Evolutionary conservation across 2,888 invertebrate genomes (phyloP).

Genomic region (Coleophora flavipennella): DNA sequence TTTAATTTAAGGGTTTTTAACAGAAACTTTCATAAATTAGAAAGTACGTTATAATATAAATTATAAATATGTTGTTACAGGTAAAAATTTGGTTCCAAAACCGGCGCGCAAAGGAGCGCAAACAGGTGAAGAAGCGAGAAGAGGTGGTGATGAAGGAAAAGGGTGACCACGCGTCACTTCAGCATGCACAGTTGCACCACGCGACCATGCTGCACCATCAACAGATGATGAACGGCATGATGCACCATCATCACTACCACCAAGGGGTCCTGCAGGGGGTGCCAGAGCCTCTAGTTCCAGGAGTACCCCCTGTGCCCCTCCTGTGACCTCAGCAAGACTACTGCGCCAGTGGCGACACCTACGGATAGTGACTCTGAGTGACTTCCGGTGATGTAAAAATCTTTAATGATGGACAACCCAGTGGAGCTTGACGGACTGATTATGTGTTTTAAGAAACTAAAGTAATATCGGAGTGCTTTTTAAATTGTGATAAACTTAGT

Average conservation of each 20-base stretch:
- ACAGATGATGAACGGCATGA: conserved; percentile 70
- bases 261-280: conserved; percentile 66
- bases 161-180: conserved; percentile 62
- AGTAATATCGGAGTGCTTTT: conserved; percentile 18
- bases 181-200: conserved; percentile 67
- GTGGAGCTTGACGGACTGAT: conserved; percentile 8
- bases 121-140: conserved; percentile 88
- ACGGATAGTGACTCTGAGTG: conserved; percentile 23
- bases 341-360: conserved; percentile 41
- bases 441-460: conserved; percentile 13
- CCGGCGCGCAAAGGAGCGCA: conserved; percentile 93
- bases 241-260: conserved; percentile 67
- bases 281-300: conserved; percentile 61
- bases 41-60: conserved; percentile 24
- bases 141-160: conserved; percentile 78
- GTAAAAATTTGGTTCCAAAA: conserved; percentile 93
- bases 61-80: conserved; percentile 31
- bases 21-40: too few relatives aligned
- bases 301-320: conserved; percentile 59
- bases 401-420: neutral
- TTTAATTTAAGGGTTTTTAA: too few relatives aligned
- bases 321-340: conserved; percentile 63
- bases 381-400: conserved; percentile 12
- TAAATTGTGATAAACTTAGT: conserved; percentile 52
- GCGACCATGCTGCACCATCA: conserved; percentile 69